Evolutionary conservation across 1,140 invertebrate genomes (phyloP).

Genomic region (Nephotettix cincticeps): DNA sequence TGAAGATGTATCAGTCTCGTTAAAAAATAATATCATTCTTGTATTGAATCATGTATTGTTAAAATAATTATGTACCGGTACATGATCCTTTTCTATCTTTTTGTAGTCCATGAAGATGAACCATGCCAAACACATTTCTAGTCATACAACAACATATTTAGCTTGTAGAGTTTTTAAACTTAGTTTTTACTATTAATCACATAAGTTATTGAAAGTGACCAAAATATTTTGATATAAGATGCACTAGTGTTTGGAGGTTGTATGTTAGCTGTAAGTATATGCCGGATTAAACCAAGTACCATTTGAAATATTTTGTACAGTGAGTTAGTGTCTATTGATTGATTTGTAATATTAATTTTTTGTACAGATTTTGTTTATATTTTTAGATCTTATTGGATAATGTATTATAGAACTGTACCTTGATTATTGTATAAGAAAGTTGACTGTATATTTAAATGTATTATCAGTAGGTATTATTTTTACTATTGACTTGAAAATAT

Average conservation of each 20-base stretch:
- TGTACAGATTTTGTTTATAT: slow-evolving; percentile 20
- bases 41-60: too few relatives aligned
- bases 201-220: slow-evolving; percentile 17
- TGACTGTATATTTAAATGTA: background rate
- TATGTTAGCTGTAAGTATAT: slow-evolving; percentile 8
- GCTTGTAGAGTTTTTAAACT: slow-evolving; percentile 1
- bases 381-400: slow-evolving; percentile 5
- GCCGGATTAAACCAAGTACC: background rate
- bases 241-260: slow-evolving; percentile 17
- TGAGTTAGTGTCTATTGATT: slow-evolving; percentile 7
- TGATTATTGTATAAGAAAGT: slow-evolving; percentile 2
- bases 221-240: slow-evolving; percentile 20
- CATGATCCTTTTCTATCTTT: background rate
- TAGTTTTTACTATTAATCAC: slow-evolving; percentile 5
- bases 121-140: slow-evolving; percentile 11
- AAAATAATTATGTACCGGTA: too few relatives aligned
- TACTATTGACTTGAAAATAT: too few relatives aligned
- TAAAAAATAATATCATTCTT: too few relatives aligned
- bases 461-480: background rate
- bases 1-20: too few relatives aligned
- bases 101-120: background rate
- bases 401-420: background rate
- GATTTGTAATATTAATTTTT: slow-evolving; percentile 3
- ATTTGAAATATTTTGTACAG: slow-evolving; percentile 1
- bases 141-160: slow-evolving; percentile 12